Evolutionary conservation across 2,888 invertebrate species (phyloP).

Genomic region (Cheiracanthium punctorium): DNA sequence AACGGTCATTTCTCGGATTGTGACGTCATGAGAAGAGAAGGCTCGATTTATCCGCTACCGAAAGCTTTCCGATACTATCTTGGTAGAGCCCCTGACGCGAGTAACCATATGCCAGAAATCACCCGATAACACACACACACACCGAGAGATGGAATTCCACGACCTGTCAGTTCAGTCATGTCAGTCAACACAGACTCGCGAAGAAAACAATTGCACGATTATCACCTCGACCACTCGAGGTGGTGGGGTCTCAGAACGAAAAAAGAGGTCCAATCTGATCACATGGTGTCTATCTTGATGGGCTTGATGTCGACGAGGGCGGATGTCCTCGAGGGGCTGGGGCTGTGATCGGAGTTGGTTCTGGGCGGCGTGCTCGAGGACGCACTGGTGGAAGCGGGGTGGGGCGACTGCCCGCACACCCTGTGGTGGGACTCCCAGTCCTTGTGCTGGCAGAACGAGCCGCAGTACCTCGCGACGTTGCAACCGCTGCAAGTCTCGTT

Average conservation of each 20-base stretch:
- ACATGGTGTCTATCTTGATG: conserved; percentile 50
- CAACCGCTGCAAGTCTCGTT: conserved; percentile 98
- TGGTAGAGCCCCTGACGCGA: no score
- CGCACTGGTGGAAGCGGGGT: conserved; percentile 12
- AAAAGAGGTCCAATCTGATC: not conserved
- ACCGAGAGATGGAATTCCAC: not conserved
- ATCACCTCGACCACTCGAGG: not conserved
- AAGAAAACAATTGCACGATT: not conserved
- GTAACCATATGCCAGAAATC: not conserved
- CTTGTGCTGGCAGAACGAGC: conserved; percentile 96
- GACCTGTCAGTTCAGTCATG: no score
- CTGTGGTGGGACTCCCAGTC: conserved; percentile 96
- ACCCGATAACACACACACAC: no score
- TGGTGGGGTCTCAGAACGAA: not conserved
- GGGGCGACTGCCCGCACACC: conserved; percentile 76
- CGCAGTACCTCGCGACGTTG: conserved; percentile 94
- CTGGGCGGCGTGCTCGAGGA: conserved; percentile 38
- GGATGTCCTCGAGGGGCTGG: conserved; percentile 38
- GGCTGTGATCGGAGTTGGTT: conserved; percentile 50
- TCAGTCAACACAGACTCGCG: not conserved
- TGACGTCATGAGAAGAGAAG: no score
- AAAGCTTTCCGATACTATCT: no score
- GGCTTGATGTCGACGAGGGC: conserved; percentile 47
- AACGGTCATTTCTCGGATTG: no score
- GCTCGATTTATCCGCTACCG: no score